Base-by-base conservation (phyloP, 1,140 invertebrate genomes). In the Ganaspis sp. region DNA sequence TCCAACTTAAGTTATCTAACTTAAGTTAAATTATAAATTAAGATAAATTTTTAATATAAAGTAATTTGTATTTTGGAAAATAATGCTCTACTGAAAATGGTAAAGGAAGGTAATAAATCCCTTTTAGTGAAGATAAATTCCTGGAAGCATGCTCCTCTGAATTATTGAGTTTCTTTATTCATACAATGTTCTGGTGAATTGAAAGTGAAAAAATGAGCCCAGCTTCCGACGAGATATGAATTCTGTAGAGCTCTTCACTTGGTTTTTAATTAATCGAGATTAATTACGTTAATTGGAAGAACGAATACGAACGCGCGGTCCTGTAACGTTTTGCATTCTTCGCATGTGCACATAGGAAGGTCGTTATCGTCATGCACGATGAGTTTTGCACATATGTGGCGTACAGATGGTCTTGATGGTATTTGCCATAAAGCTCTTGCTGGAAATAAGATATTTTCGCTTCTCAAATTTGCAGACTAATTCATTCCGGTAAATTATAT, bases 281-380 rank as follows among this genome's bases (percentile, higher is more conserved):
- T 87, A 86, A 88, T 88, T 86, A 84, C 82, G 75, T 81, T 85
- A 88, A 88, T 88, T 86, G 80, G 74, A 72, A 42, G 72, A 72
- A 83, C 76, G 82, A 85, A 86, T 80, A 71, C 69, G 70, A 83
- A 84, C 73, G 77, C 76, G 77, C 77, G 5, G 38, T 73, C 70
- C 4, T 72, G 53, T 38, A 75, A 72, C 75, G 70, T 40, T 76
- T 76, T 72, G 53, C 70, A 76, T 76, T 76, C 70, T 64, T 45
- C 12, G 19, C 26, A 40, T 45, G n/a, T n/a, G 17, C n/a, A 17
- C 23, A 64, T 64, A 26, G 54, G 21, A 58, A 58, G 54, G 54
- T 58, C 54, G 54, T 58, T 26, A 58, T 58, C 54, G 54, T 58
- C 15, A 58, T 58, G 54, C 21, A 26, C 54, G 54, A 58, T 26